Evolutionary conservation across 2,888 invertebrate genomes (phyloP).

Genomic region (Dryocosmus kuriphilus): DNA sequence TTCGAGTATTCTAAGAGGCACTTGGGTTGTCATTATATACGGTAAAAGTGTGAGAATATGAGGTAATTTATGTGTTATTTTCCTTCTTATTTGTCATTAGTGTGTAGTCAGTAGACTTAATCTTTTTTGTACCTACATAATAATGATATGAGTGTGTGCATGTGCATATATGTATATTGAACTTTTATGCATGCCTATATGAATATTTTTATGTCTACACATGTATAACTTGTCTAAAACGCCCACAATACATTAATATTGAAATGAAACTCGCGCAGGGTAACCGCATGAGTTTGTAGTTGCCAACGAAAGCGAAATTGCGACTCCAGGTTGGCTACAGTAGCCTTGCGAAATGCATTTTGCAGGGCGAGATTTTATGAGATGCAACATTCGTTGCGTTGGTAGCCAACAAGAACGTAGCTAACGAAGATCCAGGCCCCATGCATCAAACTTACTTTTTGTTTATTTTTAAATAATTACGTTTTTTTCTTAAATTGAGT

Average conservation of each 20-base stretch:
- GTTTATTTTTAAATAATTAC: too few relatives aligned
- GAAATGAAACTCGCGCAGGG: neutral
- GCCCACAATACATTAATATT: slow-evolving; percentile 17
- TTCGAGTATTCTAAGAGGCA: neutral
- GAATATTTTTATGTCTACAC: neutral
- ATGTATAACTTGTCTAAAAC: slow-evolving; percentile 3
- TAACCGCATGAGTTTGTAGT: slow-evolving; percentile 23
- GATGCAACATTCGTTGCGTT: slow-evolving; percentile 49
- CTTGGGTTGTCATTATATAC: neutral
- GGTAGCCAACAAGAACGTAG: slow-evolving; percentile 8
- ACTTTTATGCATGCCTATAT: too few relatives aligned
- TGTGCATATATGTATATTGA: neutral
- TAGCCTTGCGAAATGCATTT: slow-evolving; percentile 60
- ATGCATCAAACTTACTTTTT: neutral
- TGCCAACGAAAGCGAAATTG: slow-evolving; percentile 61
- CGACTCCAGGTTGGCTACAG: slow-evolving; percentile 52
- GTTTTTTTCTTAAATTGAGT: too few relatives aligned
- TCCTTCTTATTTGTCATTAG: neutral
- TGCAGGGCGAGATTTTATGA: slow-evolving; percentile 56
- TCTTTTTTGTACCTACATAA: too few relatives aligned
- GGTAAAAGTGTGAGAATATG: neutral
- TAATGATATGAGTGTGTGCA: neutral
- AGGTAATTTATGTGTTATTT: neutral
- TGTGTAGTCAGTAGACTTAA: neutral
- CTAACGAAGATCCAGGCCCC: neutral